A percentile compares a stretch with the other conserved stretches of the same genome.
Evolutionary conservation across 2,113 vertebrate genomes (phyloP).

Genomic region (Mastomys coucha): DNA sequence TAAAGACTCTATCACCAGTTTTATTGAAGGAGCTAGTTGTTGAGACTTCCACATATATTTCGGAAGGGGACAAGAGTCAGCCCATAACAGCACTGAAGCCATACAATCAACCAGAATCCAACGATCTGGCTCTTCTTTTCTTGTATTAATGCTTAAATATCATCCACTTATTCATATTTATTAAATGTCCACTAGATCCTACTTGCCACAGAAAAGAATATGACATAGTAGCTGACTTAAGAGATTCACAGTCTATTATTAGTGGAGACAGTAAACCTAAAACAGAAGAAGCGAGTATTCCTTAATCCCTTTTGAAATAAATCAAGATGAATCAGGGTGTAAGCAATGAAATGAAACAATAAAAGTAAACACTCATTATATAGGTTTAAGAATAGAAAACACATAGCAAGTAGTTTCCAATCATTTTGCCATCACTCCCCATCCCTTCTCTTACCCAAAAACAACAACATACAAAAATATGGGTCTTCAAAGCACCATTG

Average conservation of each 20-base stretch:
- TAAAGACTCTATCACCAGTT: conserved; percentile 50
- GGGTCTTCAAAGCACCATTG: conserved; percentile 58
- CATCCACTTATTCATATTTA: conserved; percentile 38
- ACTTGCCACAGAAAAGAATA: conserved; percentile 45
- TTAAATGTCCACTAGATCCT: neutral
- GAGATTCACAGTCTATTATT: conserved; percentile 26
- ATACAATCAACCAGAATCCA: neutral
- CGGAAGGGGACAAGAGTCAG: neutral
- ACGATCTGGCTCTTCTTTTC: conserved; percentile 36
- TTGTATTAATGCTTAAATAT: conserved; percentile 30
- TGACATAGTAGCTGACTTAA: neutral
- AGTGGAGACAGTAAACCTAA: conserved; percentile 45
- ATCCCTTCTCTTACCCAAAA: conserved; percentile 30
- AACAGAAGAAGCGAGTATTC: conserved; percentile 28
- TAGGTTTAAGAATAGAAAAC: conserved; percentile 40
- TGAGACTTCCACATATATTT: conserved; percentile 15
- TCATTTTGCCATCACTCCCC: conserved; percentile 30
- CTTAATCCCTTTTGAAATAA: conserved; percentile 61
- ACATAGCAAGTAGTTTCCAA: conserved; percentile 37
- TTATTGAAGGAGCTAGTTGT: neutral
- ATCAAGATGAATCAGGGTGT: conserved; percentile 41
- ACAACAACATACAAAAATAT: conserved; percentile 6
- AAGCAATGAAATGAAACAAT: conserved; percentile 48
- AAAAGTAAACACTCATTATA: conserved; percentile 55
- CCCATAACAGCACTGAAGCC: neutral